A percentile compares a stretch with the other conserved stretches of the same genome.
phyloP scores from a whole-genome alignment of 2,797 vertebrate genomes.

The Sebastes wilsoni region DNA sequence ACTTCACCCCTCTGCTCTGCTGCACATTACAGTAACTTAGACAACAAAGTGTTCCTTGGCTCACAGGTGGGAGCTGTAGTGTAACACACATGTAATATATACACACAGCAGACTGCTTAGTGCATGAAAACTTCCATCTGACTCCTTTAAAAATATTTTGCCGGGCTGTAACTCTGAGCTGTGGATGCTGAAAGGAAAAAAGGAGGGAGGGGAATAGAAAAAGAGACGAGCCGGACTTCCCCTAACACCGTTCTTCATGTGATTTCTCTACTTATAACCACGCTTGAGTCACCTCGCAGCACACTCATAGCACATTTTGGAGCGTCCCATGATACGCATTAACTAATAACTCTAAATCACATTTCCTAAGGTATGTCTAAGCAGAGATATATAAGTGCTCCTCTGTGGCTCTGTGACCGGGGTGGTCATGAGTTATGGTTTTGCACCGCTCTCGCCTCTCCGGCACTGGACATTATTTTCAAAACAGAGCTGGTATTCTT shows the following conservation, averaged over 20 bases:
- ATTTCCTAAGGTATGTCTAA: constrained; percentile 68
- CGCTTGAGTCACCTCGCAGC: constrained; percentile 46
- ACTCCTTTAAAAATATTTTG: constrained; percentile 69
- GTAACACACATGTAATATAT: background rate
- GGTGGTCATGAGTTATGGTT: constrained; percentile 70
- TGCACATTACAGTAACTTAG: constrained; percentile 36
- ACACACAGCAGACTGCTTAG: constrained; percentile 8
- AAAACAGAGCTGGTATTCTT: constrained; percentile 54
- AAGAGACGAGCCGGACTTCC: constrained; percentile 45
- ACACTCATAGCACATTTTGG: constrained; percentile 49
- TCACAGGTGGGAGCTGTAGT: constrained; percentile 36
- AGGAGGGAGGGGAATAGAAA: background rate
- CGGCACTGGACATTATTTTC: constrained; percentile 27
- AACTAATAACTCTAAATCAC: constrained; percentile 72
- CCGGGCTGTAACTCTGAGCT: constrained; percentile 39
- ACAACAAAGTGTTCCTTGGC: constrained; percentile 26
- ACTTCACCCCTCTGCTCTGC: constrained; percentile 46
- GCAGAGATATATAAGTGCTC: constrained; percentile 46
- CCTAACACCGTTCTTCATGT: constrained; percentile 47
- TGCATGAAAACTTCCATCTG: constrained; percentile 46
- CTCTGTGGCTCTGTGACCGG: constrained; percentile 57
- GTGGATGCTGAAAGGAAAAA: constrained; percentile 26
- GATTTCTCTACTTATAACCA: constrained; percentile 61
- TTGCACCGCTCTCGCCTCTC: constrained; percentile 27
- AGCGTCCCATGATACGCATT: constrained; percentile 66